These are phyloP conservation scores for Agapornis canus DNA, from an alignment of 2,797 vertebrate species.

Conservation along the genomic window DNA sequence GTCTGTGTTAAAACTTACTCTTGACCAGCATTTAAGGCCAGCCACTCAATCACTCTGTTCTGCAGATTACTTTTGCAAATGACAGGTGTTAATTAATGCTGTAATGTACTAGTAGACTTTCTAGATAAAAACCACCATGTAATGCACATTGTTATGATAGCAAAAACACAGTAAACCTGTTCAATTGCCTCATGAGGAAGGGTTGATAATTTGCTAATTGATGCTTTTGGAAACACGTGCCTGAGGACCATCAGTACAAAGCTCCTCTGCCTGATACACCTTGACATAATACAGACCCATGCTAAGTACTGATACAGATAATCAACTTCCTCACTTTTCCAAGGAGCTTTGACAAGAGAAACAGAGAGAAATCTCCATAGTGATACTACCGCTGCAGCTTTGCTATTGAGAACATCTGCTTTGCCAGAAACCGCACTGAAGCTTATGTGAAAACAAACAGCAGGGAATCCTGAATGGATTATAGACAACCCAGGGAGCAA, in stretches of 20 bases:
- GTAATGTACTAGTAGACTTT: background rate
- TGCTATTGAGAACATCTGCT: background rate
- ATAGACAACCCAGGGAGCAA: background rate
- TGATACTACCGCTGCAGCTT: background rate
- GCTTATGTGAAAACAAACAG: slow-evolving; percentile 39
- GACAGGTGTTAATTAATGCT: background rate
- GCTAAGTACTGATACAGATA: background rate
- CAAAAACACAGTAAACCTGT: slow-evolving; percentile 1
- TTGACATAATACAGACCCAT: background rate
- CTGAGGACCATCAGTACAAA: background rate
- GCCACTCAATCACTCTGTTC: background rate
- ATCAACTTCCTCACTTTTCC: background rate
- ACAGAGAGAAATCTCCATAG: background rate
- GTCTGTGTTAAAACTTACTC: background rate
- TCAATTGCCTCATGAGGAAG: background rate
- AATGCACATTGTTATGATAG: background rate
- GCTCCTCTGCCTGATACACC: background rate
- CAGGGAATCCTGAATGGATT: slow-evolving; percentile 8
- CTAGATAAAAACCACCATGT: background rate
- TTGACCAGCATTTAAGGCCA: background rate
- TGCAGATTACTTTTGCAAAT: background rate
- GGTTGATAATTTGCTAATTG: slow-evolving; percentile 28
- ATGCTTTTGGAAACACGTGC: slow-evolving; percentile 26
- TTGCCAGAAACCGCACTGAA: background rate
- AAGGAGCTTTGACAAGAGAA: background rate